These are phyloP conservation scores for Brachionus calyciflorus DNA, from an alignment of 1,140 invertebrate species.

Conservation along the genomic window DNA sequence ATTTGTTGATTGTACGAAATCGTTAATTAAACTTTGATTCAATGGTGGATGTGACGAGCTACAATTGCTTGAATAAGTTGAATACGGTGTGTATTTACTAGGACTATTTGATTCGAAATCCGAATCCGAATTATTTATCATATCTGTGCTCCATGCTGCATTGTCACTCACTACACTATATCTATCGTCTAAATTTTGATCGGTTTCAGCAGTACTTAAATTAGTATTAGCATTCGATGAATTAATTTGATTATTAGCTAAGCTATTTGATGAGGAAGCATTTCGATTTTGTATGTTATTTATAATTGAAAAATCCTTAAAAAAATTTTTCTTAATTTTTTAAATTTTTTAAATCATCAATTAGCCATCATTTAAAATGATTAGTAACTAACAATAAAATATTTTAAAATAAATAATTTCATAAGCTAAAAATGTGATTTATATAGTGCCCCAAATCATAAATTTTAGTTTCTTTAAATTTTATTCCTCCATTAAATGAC, in stretches of 20 bases:
- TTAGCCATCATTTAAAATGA: no score
- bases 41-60: slow-evolving; percentile 1
- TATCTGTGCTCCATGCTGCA: slow-evolving; percentile 44
- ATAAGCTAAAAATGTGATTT: no score
- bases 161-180: slow-evolving; percentile 40
- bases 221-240: background rate
- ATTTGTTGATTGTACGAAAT: slow-evolving; percentile 9
- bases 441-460: no score
- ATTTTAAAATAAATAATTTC: no score
- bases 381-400: no score
- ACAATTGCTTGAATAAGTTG: slow-evolving; percentile 39
- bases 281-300: slow-evolving; percentile 14
- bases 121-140: slow-evolving; percentile 37
- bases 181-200: slow-evolving; percentile 33
- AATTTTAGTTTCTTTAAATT: no score
- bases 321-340: background rate
- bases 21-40: slow-evolving; percentile 41
- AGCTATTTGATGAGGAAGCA: slow-evolving; percentile 8
- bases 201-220: background rate
- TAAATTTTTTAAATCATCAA: no score
- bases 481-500: no score
- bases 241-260: background rate
- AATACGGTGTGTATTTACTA: slow-evolving; percentile 43
- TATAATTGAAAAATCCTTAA: slow-evolving; percentile 9
- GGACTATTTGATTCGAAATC: slow-evolving; percentile 46